Conservation (phyloP, 2,113 vertebrate genomes). For the Redunca redunca region DNA sequence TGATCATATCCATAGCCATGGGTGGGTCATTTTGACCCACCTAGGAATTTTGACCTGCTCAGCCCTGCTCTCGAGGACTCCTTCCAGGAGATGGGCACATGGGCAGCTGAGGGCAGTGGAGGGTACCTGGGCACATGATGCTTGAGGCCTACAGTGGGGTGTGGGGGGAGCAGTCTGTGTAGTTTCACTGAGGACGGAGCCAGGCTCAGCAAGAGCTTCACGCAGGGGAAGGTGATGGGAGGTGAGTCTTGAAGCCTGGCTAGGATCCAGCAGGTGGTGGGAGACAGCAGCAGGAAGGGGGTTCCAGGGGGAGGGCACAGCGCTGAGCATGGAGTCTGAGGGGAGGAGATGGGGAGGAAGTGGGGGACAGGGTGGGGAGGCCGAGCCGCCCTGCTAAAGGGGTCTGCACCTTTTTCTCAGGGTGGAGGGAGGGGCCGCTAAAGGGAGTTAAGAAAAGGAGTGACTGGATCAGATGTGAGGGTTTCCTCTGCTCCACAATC, state of each 20-base stretch:
- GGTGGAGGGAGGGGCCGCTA: background rate
- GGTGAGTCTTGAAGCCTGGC: background rate
- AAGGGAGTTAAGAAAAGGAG: background rate
- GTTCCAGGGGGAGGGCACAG: background rate
- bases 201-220: background rate
- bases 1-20: background rate
- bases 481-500: background rate
- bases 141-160: background rate
- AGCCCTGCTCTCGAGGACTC: background rate
- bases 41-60: no score
- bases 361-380: background rate
- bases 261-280: no score
- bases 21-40: background rate
- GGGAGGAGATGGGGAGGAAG: background rate
- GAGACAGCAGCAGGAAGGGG: fast-evolving
- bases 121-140: background rate
- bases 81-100: background rate
- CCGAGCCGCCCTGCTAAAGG: background rate
- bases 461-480: fast-evolving
- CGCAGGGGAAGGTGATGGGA: background rate
- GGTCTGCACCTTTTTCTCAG: background rate
- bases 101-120: background rate
- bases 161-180: no score
- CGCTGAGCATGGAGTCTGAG: fast-evolving
- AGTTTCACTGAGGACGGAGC: fast-evolving